A percentile compares a stretch with the other conserved stretches of the same genome.
phyloP scores from a whole-genome alignment of 92 coral and sea anemone genomes.

The Galaxea fascicularis region DNA sequence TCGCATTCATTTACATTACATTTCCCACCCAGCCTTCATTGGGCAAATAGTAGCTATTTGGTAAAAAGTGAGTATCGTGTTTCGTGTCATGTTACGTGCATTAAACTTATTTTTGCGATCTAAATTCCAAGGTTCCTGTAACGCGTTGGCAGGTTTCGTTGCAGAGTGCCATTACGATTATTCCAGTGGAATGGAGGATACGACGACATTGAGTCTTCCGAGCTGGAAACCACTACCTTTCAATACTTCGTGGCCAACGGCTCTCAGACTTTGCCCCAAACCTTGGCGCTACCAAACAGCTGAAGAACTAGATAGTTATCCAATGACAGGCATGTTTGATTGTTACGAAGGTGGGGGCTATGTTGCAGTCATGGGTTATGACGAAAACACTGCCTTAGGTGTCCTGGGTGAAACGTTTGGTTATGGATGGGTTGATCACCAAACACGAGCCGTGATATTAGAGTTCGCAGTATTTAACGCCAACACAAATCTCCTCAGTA shows the following conservation, averaged over 20 bases:
- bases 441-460: conserved; percentile 53
- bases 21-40: too few species aligned
- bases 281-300: conserved; percentile 60
- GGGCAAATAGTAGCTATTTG: too few species aligned
- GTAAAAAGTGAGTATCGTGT: too few species aligned
- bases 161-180: conserved; percentile 34
- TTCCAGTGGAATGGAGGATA: conserved; percentile 23
- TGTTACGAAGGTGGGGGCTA: conserved; percentile 56
- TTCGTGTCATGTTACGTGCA: neutral
- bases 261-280: conserved; percentile 42
- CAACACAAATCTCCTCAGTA: conserved; percentile 53
- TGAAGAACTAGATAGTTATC: conserved; percentile 4
- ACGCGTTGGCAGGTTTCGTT: neutral
- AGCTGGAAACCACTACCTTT: conserved; percentile 39
- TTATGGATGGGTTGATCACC: conserved; percentile 61
- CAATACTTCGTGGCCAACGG: conserved; percentile 46
- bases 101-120: neutral
- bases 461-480: conserved; percentile 58
- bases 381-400: conserved; percentile 39
- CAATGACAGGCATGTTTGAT: conserved; percentile 8
- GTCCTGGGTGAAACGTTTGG: conserved; percentile 39
- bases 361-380: conserved; percentile 58
- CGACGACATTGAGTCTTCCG: conserved; percentile 47
- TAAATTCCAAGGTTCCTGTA: conserved; percentile 2
- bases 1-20: too few species aligned